Evolutionary conservation across 2,113 vertebrate genomes (phyloP), one percentile per base, ranked within the genome.

Genomic region (Machaerirhynchus nigripectus): DNA sequence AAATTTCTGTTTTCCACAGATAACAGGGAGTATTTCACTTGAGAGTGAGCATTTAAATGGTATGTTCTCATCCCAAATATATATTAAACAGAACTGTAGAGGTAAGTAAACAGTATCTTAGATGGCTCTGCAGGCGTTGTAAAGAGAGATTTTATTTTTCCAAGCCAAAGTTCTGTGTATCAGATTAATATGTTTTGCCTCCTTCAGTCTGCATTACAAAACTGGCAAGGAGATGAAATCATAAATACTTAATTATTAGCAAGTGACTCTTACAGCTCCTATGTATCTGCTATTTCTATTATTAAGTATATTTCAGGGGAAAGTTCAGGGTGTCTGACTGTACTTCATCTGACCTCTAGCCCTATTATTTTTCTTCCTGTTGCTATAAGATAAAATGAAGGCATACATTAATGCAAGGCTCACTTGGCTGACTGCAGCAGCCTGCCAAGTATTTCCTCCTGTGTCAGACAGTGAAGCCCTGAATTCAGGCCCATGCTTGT

Each of bases 201-300:
- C 26, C 75, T 82, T 71, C 40, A 17, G 67, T n/a, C 37, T 80
- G 71, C 60, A 84, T 47, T 70, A 47, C 46, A 74, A 88, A 89
- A 87, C 35, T 59, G 76, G 49, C 44, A 77, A 83, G 35, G 63
- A 95, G 53, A 77, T 70, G 55, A 80, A 94, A 69, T 91, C 42
- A 93, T 90, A 93, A 88, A 75, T 95, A 94, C 46, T 94, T 95
- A 57, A 90, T 86, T 88, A 81, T 68, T 71, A 64, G 76, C 57
- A 81, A 90, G 56, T 46, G 49, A 84, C 80, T 87, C 31, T 37
- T 61, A 24, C 44, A 89, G 80, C 83, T 88, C 52, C 57, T 27
- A 12, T 68, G 8, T 55, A n/a, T 26, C 65, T 81, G 7, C 46
- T 59, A 3, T 88, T 90, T 67, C 59, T 92, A 35, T 28, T 22